Percentiles rank a stretch among this genome's conserved stretches.
Conservation (phyloP, 2,113 vertebrate species). For the Tachycineta bicolor region DNA sequence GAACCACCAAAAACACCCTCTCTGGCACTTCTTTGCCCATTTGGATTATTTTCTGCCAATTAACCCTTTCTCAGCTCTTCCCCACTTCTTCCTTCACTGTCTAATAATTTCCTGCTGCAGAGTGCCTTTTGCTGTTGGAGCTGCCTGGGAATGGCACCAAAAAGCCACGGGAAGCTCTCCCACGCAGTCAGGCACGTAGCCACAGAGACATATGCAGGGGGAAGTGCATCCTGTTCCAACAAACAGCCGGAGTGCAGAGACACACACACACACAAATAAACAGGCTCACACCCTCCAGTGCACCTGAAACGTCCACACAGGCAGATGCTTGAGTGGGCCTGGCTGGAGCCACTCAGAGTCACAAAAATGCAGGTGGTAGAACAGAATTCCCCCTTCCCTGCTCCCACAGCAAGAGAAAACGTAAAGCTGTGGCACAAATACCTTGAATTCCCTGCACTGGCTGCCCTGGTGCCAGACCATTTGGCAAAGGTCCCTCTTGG, state of each 20-base stretch:
- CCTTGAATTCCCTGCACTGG: neutral
- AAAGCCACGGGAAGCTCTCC: slow-evolving; percentile 17
- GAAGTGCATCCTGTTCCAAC: neutral
- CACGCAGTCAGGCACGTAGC: neutral
- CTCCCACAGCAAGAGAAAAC: neutral
- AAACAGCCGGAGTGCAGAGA: neutral
- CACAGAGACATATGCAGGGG: slow-evolving; percentile 22
- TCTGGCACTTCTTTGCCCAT: neutral
- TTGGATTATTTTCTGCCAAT: neutral
- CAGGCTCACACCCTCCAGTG: neutral
- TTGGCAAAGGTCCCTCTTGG: neutral
- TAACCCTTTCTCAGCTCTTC: neutral
- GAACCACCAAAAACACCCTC: neutral
- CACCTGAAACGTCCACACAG: accelerated
- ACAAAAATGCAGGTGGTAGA: accelerated
- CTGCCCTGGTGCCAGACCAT: neutral
- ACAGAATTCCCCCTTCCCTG: neutral
- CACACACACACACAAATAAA: slow-evolving; percentile 8
- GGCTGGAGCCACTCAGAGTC: accelerated
- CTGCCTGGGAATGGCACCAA: slow-evolving; percentile 56
- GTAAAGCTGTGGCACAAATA: neutral
- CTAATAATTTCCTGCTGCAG: neutral
- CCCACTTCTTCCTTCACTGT: neutral
- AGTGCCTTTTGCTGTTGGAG: neutral
- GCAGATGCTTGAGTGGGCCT: neutral